These are phyloP conservation scores for Tholera decimalis DNA, from an alignment of 2,888 invertebrate species.

Conservation along the genomic window DNA sequence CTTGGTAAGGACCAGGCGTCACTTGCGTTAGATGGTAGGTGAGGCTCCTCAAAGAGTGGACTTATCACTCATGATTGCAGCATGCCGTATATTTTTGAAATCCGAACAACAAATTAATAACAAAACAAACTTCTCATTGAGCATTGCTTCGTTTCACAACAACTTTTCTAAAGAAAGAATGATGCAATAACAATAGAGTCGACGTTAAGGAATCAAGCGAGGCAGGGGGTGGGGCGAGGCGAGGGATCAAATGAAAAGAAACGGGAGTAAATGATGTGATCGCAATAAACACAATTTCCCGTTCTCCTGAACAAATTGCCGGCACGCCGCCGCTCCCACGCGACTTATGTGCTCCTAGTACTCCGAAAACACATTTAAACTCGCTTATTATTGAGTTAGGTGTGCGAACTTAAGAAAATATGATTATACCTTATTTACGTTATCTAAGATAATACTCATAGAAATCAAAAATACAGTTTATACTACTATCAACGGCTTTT, in stretches of 20 bases:
- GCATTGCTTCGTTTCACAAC: neutral
- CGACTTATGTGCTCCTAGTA: slow-evolving; percentile 50
- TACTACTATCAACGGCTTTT: slow-evolving; percentile 3
- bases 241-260: slow-evolving; percentile 69
- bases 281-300: slow-evolving; percentile 78
- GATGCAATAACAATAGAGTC: slow-evolving; percentile 12
- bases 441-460: too few species aligned
- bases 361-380: slow-evolving; percentile 32
- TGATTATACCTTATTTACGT: too few species aligned
- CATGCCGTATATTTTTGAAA: too few species aligned
- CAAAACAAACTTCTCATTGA: neutral
- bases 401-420: neutral
- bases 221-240: slow-evolving; percentile 56
- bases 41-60: too few species aligned
- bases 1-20: too few species aligned
- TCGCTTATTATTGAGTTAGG: slow-evolving; percentile 27
- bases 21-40: too few species aligned
- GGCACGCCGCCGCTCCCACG: slow-evolving; percentile 72
- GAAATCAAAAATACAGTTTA: too few species aligned
- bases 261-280: slow-evolving; percentile 75
- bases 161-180: neutral
- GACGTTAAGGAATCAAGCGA: slow-evolving; percentile 39
- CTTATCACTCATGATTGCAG: too few species aligned
- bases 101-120: neutral
- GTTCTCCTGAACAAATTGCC: slow-evolving; percentile 68